Evolutionary conservation across 2,888 invertebrate genomes (phyloP), one percentile per base, ranked within the genome.

Genomic region (Cremastobaeus sp.): DNA sequence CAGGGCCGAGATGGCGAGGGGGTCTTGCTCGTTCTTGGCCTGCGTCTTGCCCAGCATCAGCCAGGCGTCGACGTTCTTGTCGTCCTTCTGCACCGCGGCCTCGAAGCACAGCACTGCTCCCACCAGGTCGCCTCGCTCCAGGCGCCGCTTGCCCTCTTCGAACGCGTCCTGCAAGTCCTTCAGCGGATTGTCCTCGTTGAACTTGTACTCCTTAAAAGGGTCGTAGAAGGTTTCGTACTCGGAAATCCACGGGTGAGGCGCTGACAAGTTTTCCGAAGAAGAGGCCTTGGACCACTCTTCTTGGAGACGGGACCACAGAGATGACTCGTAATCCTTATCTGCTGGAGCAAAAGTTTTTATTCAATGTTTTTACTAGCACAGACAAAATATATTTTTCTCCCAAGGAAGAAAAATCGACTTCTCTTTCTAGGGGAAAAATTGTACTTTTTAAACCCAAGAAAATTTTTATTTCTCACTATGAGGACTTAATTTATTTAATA

Each of bases 11-110:
- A 99, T 99, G 6, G 97, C 97, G 78, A 93, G 90, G 1, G 95
- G 94, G 88, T 99, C 99, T 89, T 94, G 97, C 89, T 99, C 99
- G 89, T 99, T 99, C 90, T 99, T 97, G 32, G 99, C 97, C 88
- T 98, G 98, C 21, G 97, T 95, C 52, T 94, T 94, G 6, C 98
- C 98, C 43, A 98, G 89, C 28, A 94, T 89, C 74, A 94, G 92
- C 98, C 98, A 98, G 0, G 94, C 94, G 88, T 96, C 94, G 0
- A 92, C 89, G 82, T 94, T 94, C 48, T 93, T 90, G 1, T 94
- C 92, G 47, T 94, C 90, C 84, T 96, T 93, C 83, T 95, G 94
- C 1, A 93, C 96, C 6, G 98, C 98, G 50, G 96, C 96, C 89
- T 99, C 99, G 89, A 99, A 99, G 83, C 97, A 95, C 18, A 99